A percentile compares a stretch with the other conserved stretches of the same genome.
phyloP scores from a whole-genome alignment of 2,797 vertebrate genomes.

The Danio albolineatus region DNA sequence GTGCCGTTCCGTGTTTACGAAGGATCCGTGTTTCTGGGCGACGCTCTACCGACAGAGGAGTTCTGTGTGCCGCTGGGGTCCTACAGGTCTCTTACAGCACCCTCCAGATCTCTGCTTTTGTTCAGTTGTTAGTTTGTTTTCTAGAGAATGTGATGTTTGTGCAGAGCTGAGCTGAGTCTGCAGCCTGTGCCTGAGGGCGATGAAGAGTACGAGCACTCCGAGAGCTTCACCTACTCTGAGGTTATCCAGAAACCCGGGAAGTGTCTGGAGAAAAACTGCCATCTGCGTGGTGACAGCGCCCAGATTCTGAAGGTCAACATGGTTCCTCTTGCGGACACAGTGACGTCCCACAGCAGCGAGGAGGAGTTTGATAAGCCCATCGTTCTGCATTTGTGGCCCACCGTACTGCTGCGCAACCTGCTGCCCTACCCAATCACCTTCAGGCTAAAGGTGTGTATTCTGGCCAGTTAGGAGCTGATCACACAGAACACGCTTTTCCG shows the following conservation, averaged over 20 bases:
- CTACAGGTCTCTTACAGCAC: slow-evolving; percentile 82
- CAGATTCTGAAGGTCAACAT: slow-evolving; percentile 88
- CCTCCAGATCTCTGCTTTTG: background rate
- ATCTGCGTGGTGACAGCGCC: slow-evolving; percentile 65
- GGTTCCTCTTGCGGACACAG: slow-evolving; percentile 85
- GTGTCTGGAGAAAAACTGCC: slow-evolving; percentile 84
- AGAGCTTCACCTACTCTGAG: slow-evolving; percentile 90
- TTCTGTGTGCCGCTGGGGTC: slow-evolving; percentile 92
- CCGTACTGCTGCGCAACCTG: slow-evolving; percentile 89
- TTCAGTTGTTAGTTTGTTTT: background rate
- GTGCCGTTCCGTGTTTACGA: slow-evolving; percentile 89
- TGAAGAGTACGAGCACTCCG: slow-evolving; percentile 78
- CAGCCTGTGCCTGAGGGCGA: slow-evolving; percentile 81
- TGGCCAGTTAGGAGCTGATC: too few species aligned
- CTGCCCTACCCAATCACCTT: slow-evolving; percentile 91
- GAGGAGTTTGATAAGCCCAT: slow-evolving; percentile 90
- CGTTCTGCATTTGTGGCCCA: slow-evolving; percentile 93
- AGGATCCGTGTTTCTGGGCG: slow-evolving; percentile 85
- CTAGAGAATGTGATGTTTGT: slow-evolving; percentile 1
- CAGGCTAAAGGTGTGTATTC: slow-evolving; percentile 81
- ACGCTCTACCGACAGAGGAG: slow-evolving; percentile 85
- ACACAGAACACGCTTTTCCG: too few species aligned
- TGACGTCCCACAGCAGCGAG: slow-evolving; percentile 82
- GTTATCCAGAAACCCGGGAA: slow-evolving; percentile 78
- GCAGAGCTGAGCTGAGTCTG: slow-evolving; percentile 88